Conservation (phyloP, 2,888 invertebrate genomes). For the Ichneumoninae sp. region DNA sequence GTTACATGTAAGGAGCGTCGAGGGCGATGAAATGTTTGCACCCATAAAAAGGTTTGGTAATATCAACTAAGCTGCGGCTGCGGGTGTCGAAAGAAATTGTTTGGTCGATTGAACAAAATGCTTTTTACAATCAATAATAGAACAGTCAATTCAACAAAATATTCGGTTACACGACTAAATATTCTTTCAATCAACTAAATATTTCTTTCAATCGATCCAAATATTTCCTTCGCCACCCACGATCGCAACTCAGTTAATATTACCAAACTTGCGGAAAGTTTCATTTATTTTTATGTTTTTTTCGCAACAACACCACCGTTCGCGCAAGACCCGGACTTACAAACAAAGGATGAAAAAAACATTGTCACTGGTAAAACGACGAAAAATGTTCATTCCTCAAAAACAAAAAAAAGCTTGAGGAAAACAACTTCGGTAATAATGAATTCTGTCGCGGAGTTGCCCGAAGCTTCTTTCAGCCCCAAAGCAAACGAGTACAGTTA, state of each 20-base stretch:
- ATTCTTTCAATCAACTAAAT: too few species aligned
- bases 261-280: background rate
- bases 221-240: too few species aligned
- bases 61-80: too few species aligned
- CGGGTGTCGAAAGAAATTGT: too few species aligned
- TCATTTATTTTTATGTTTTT: background rate
- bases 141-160: too few species aligned
- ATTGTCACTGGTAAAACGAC: background rate
- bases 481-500: constrained; percentile 20
- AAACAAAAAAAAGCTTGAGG: background rate
- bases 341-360: constrained; percentile 4
- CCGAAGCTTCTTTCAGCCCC: background rate
- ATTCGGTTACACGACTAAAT: too few species aligned
- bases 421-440: background rate
- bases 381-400: background rate
- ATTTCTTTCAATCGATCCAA: too few species aligned
- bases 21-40: constrained; percentile 35
- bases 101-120: too few species aligned
- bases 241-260: too few species aligned
- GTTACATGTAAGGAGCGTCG: constrained; percentile 27
- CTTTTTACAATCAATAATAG: too few species aligned
- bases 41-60: background rate
- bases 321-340: background rate
- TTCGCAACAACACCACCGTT: background rate
- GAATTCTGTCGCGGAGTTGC: background rate